Evolutionary conservation across 1,140 invertebrate genomes (phyloP).

Genomic region (Temnothorax longispinosus): DNA sequence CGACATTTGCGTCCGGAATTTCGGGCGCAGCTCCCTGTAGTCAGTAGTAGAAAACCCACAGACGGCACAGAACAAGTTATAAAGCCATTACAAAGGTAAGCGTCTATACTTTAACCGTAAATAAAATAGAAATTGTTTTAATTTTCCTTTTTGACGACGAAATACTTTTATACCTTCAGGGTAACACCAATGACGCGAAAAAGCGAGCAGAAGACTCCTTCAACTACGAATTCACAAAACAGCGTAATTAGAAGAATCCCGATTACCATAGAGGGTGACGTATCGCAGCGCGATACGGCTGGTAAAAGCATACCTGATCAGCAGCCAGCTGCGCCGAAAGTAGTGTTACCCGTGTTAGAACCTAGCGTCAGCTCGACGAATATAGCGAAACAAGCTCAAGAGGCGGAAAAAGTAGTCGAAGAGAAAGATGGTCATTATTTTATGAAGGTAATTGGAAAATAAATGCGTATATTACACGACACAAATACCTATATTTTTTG

Average conservation of each 20-base stretch:
- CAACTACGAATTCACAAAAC: slow-evolving; percentile 31
- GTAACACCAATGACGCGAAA: slow-evolving; percentile 61
- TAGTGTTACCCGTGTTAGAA: slow-evolving; percentile 83
- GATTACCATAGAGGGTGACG: slow-evolving; percentile 23
- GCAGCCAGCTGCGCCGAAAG: slow-evolving; percentile 85
- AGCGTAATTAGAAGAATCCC: slow-evolving; percentile 41
- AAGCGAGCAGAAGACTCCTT: slow-evolving; percentile 46
- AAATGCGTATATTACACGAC: not conserved
- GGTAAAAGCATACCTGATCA: slow-evolving; percentile 82
- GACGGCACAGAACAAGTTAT: slow-evolving; percentile 83
- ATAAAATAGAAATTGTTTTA: not conserved
- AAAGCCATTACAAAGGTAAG: slow-evolving; percentile 82
- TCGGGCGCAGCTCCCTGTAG: slow-evolving; percentile 91
- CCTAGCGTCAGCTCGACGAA: slow-evolving; percentile 76
- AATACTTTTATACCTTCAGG: slow-evolving; percentile 29
- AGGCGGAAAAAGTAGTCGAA: slow-evolving; percentile 70
- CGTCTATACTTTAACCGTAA: not conserved
- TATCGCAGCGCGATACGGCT: slow-evolving; percentile 65
- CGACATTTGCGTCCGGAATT: slow-evolving; percentile 94
- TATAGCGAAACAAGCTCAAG: slow-evolving; percentile 74
- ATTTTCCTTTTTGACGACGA: not conserved
- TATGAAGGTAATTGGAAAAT: slow-evolving; percentile 82
- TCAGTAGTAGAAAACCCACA: slow-evolving; percentile 87
- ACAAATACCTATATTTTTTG: not conserved
- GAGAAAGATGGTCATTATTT: slow-evolving; percentile 92